These are phyloP conservation scores for Xerus rutilus DNA, from an alignment of 2,797 vertebrate species.

Conservation along the genomic window DNA sequence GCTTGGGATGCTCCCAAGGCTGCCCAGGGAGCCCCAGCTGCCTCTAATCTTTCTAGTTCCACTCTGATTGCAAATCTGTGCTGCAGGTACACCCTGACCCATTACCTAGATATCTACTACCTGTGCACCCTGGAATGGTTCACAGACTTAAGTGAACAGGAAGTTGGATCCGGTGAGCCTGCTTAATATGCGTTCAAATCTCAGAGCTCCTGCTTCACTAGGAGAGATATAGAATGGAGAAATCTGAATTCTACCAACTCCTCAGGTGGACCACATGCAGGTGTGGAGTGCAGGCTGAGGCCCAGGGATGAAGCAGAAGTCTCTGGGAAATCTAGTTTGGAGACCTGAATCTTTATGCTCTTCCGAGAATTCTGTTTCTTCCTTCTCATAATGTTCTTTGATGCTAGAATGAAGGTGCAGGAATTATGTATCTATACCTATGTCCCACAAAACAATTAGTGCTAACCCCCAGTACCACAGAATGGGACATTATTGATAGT, in stretches of 20 bases:
- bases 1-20: neutral
- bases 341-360: neutral
- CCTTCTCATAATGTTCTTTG: neutral
- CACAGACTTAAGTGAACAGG: neutral
- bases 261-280: neutral
- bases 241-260: neutral
- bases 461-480: neutral
- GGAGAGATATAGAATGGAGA: neutral
- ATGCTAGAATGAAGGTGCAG: neutral
- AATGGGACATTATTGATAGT: neutral
- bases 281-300: neutral
- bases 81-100: neutral
- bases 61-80: neutral
- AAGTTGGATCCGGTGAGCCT: neutral
- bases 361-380: neutral
- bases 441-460: neutral
- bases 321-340: neutral
- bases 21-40: constrained; percentile 1
- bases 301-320: neutral
- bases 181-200: neutral
- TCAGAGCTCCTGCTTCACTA: neutral
- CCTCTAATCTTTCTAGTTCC: constrained; percentile 25
- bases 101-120: neutral
- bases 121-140: neutral
- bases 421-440: neutral